A percentile compares a stretch with the other conserved stretches of the same genome.
These are phyloP conservation scores for Bryconaethiops microstoma DNA, from an alignment of 2,797 vertebrate genomes.

Conservation along the genomic window DNA sequence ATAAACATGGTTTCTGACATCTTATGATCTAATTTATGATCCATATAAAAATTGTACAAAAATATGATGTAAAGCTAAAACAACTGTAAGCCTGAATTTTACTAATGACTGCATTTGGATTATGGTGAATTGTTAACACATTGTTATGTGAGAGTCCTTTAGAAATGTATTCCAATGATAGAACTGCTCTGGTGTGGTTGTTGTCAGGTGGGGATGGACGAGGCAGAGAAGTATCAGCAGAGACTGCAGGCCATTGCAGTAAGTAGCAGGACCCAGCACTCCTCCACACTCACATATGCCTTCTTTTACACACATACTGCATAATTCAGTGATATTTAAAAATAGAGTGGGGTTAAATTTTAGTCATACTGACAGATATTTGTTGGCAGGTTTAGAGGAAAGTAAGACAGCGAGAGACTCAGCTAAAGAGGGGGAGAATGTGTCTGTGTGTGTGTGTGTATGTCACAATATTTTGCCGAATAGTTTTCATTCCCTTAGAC, in stretches of 20 bases:
- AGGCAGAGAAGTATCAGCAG: conserved; percentile 52
- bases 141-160: neutral
- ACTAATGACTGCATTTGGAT: no score
- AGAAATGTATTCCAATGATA: neutral
- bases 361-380: neutral
- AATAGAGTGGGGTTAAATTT: neutral
- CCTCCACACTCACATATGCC: neutral
- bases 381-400: neutral
- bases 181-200: neutral
- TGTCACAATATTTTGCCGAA: no score
- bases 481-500: neutral
- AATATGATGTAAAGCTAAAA: no score
- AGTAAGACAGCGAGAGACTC: neutral
- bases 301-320: neutral
- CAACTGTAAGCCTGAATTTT: no score
- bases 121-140: no score
- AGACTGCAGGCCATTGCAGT: conserved; percentile 52
- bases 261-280: conserved; percentile 12
- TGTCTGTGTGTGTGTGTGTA: neutral
- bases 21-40: no score
- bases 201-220: conserved; percentile 46
- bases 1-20: no score
- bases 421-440: neutral
- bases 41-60: no score
- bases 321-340: neutral